Evolutionary conservation across 2,113 vertebrate genomes (phyloP).

Genomic region (Buteo buteo): DNA sequence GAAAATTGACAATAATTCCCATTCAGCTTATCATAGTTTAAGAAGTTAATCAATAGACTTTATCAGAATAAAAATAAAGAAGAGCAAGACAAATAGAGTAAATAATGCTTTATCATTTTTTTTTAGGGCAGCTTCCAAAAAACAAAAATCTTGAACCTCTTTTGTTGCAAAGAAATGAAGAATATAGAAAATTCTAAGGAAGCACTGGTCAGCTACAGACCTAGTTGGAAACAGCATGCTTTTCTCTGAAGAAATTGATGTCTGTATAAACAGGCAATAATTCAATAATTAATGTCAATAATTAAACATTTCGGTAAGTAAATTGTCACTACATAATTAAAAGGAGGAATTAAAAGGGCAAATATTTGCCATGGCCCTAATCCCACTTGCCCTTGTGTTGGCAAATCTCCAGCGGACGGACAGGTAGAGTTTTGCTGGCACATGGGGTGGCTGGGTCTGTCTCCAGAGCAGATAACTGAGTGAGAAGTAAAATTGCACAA

Average conservation of each 20-base stretch:
- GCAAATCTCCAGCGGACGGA: conserved; percentile 11
- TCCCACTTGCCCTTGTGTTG: conserved; percentile 24
- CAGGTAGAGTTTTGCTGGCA: background rate
- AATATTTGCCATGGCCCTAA: conserved; percentile 37
- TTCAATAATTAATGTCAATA: background rate
- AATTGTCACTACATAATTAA: background rate
- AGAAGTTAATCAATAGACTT: background rate
- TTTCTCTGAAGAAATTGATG: background rate
- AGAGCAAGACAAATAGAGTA: background rate
- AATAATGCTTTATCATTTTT: background rate
- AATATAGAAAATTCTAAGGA: background rate
- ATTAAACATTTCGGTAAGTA: background rate
- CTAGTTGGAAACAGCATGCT: background rate
- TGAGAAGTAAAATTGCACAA: background rate
- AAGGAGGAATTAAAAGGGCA: background rate
- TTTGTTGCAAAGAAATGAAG: background rate
- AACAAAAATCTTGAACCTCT: background rate
- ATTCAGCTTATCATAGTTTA: background rate
- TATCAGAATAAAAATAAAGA: background rate
- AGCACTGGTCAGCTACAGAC: background rate
- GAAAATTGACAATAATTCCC: background rate
- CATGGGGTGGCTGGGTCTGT: background rate
- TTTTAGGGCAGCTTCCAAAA: background rate
- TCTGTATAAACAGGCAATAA: background rate
- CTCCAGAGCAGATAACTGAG: background rate